Conservation (phyloP, 2,888 invertebrate species). For the Gymnosoma rotundatum region DNA sequence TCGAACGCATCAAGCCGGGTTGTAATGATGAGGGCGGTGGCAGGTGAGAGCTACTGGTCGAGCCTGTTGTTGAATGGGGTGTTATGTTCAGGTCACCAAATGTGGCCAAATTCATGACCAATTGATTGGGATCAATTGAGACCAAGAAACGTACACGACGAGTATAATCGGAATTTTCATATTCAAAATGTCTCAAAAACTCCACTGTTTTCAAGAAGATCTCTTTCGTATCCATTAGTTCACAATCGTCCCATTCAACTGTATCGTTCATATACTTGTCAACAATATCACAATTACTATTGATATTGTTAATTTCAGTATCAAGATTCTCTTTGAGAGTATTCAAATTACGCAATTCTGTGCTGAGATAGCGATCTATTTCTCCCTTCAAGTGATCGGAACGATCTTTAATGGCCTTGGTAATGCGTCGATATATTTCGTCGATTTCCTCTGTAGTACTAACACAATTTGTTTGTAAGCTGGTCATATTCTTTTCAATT, state of each 20-base stretch:
- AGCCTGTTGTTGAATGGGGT: conserved; percentile 83
- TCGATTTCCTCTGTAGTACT: conserved; percentile 97
- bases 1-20: conserved; percentile 94
- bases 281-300: conserved; percentile 97
- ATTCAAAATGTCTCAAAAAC: conserved; percentile 96
- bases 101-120: conserved; percentile 93
- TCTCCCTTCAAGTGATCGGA: conserved; percentile 93
- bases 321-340: conserved; percentile 96
- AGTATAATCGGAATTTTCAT: conserved; percentile 94
- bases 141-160: conserved; percentile 92
- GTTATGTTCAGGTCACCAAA: conserved; percentile 95
- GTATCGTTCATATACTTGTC: conserved; percentile 96
- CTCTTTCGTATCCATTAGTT: conserved; percentile 97
- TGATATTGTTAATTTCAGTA: conserved; percentile 96
- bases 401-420: conserved; percentile 94
- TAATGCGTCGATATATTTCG: conserved; percentile 93
- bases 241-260: conserved; percentile 95
- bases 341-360: conserved; percentile 92
- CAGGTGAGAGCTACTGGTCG: conserved; percentile 83
- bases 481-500: conserved; percentile 94
- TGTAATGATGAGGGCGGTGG: conserved; percentile 85
- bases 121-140: conserved; percentile 95
- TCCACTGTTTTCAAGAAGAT: conserved; percentile 97
- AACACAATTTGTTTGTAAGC: conserved; percentile 93
- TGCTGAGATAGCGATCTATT: conserved; percentile 94